phyloP scores from a whole-genome alignment of 2,888 invertebrate genomes.

The Caradrina clavipalpis region DNA sequence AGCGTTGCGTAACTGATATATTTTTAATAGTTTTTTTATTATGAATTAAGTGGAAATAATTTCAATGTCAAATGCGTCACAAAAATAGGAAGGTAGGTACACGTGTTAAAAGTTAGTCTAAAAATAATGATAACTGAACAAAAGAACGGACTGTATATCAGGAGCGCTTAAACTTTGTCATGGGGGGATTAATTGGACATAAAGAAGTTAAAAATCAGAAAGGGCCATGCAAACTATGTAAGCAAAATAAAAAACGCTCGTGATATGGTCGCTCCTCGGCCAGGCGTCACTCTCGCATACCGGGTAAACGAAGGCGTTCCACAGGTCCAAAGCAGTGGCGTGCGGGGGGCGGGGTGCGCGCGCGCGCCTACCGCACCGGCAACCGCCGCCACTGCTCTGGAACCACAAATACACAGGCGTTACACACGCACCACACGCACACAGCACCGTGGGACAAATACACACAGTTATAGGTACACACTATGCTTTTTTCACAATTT shows the following conservation, averaged over 20 bases:
- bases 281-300: constrained; percentile 89
- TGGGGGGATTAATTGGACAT: background rate
- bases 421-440: constrained; percentile 79
- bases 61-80: constrained; percentile 42
- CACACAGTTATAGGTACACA: constrained; percentile 61
- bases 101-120: constrained; percentile 39
- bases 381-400: constrained; percentile 92
- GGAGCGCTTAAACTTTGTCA: constrained; percentile 53
- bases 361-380: constrained; percentile 90
- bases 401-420: constrained; percentile 89
- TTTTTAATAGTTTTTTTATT: constrained; percentile 10
- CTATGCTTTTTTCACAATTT: constrained; percentile 25
- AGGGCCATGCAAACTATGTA: constrained; percentile 49
- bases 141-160: constrained; percentile 66
- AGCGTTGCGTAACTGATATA: constrained; percentile 38
- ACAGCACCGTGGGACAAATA: constrained; percentile 65
- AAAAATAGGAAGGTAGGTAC: constrained; percentile 43
- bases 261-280: constrained; percentile 81
- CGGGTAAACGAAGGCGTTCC: constrained; percentile 93
- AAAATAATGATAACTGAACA: constrained; percentile 60
- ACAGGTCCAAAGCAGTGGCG: constrained; percentile 93
- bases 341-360: constrained; percentile 93
- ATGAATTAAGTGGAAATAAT: constrained; percentile 21
- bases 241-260: constrained; percentile 60
- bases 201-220: constrained; percentile 1